Base-by-base conservation (phyloP, 2,888 invertebrate genomes). In the Entomobrya proxima region DNA sequence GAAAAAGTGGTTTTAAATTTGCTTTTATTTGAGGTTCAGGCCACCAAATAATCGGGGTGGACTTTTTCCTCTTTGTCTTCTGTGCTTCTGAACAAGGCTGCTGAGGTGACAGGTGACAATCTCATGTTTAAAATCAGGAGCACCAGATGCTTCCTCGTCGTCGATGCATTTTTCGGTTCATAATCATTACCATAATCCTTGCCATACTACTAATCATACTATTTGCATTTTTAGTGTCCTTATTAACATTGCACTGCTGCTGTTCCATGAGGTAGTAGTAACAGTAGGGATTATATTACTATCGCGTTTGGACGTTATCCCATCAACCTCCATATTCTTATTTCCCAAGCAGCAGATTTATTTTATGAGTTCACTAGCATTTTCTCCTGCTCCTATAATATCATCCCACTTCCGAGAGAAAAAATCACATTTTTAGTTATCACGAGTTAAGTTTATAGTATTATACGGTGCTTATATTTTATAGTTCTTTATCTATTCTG, bases 341-440 rank as follows among this genome's bases (percentile, higher is more conserved):
- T 58, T 4, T 21, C 9, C n/a, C n/a, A n/a, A n/a, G n/a, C n/a
- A n/a, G n/a, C n/a, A n/a, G n/a, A n/a, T n/a, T 30, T 50, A 18
- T 50, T 58, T 58, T 30, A 58, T 58, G 58, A 58, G 58, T 58
- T 58, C 58, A 30, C 30, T 58, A 58, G 58, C 58, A 58, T 58
- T 58, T 58, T 58, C 58, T 21, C 13, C 2, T 58, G 30, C 52
- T 1, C 52, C n/a, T n/a, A n/a, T n/a, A n/a, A n/a, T n/a, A 55
- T 50, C 50, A 18, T 18, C 50, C 4, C 50, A 50, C 1, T 21
- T 50, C 50, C n/a, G n/a, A n/a, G n/a, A n/a, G n/a, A n/a, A n/a
- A n/a, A n/a, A n/a, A n/a, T n/a, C n/a, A n/a, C n/a, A n/a, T n/a
- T n/a, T n/a, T n/a, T n/a, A n/a, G n/a, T n/a, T n/a, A n/a, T n/a